Evolutionary conservation across 1,140 invertebrate genomes (phyloP).

Genomic region (Colletes latitarsis): DNA sequence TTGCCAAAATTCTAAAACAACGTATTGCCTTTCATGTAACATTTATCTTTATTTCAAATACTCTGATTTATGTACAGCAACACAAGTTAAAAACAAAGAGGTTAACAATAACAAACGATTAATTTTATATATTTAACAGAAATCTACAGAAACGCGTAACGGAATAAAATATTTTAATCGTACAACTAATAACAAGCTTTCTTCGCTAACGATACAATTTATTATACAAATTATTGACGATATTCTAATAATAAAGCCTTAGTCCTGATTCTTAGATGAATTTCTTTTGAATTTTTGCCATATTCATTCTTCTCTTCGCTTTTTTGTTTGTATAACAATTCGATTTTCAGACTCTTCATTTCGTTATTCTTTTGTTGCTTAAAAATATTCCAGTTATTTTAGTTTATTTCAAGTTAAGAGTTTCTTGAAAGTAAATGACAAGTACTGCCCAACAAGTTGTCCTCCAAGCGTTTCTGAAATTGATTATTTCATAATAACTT

Average conservation of each 20-base stretch:
- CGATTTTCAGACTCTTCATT: not conserved
- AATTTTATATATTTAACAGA: not conserved
- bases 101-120: not conserved
- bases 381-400: not conserved
- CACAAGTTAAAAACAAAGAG: slow-evolving; percentile 16
- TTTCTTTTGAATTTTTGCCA: slow-evolving; percentile 20
- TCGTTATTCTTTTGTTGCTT: not conserved
- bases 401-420: not conserved
- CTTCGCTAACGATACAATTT: too few relatives aligned
- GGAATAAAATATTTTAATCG: not conserved
- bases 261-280: slow-evolving; percentile 49
- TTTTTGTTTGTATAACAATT: not conserved
- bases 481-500: not conserved
- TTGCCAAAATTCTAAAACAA: not conserved
- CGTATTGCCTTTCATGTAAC: not conserved
- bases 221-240: not conserved
- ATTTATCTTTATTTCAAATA: slow-evolving; percentile 50
- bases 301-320: slow-evolving; percentile 2
- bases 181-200: not conserved
- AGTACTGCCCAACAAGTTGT: slow-evolving; percentile 33
- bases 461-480: slow-evolving; percentile 56
- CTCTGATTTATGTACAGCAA: slow-evolving; percentile 41
- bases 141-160: not conserved
- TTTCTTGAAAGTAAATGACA: slow-evolving; percentile 7
- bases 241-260: slow-evolving; percentile 61